Evolutionary conservation across 2,113 vertebrate species (phyloP).

Genomic region (Edolisoma coerulescens): DNA sequence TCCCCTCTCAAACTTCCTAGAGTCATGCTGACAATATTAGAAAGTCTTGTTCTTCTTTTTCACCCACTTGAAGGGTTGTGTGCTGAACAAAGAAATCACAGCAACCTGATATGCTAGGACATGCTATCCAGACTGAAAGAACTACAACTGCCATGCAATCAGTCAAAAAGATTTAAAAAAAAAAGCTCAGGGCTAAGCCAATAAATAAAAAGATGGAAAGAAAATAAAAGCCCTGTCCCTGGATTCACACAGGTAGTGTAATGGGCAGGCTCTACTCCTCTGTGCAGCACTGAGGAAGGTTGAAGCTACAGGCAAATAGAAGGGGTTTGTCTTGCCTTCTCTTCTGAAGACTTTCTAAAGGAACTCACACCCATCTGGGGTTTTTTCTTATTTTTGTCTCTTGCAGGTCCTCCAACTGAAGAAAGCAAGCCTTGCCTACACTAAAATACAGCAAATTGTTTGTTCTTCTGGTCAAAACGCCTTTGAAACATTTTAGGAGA

Average conservation of each 20-base stretch:
- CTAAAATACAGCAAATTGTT: not conserved
- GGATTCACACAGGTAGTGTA: not conserved
- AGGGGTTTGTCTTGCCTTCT: not conserved
- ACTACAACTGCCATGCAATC: not conserved
- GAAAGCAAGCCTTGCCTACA: not conserved
- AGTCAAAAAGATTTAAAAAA: not conserved
- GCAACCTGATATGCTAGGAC: not conserved
- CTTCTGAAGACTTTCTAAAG: not conserved
- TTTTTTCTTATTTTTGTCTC: not conserved
- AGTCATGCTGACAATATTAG: not conserved
- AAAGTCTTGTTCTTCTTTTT: not conserved
- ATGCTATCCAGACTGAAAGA: not conserved
- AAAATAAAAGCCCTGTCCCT: not conserved
- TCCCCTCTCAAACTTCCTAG: not conserved
- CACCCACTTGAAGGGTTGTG: not conserved
- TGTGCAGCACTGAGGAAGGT: not conserved
- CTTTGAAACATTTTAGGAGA: not conserved
- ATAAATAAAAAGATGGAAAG: not conserved
- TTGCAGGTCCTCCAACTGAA: not conserved
- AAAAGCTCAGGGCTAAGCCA: not conserved
- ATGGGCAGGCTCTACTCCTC: not conserved
- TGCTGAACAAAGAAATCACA: not conserved
- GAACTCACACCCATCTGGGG: not conserved
- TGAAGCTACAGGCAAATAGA: not conserved
- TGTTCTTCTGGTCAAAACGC: conserved; percentile 18